phyloP scores from a whole-genome alignment of 2,113 vertebrate species.

The Malurus melanocephalus region DNA sequence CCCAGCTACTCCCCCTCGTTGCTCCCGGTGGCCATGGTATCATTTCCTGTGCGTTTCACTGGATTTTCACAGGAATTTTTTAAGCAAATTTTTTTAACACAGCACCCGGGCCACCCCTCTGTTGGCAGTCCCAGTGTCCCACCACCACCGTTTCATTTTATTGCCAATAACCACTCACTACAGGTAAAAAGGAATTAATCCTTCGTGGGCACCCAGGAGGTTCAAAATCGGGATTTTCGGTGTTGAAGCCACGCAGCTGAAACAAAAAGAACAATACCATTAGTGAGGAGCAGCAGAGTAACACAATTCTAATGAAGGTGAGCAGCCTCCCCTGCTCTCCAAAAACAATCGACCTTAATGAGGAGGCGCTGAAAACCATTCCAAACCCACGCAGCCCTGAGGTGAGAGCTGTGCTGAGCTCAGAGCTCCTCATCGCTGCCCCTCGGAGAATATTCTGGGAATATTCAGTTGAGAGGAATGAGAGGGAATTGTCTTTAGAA shows the following conservation, averaged over 20 bases:
- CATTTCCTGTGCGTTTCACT: rapidly evolving
- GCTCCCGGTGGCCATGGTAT: background rate
- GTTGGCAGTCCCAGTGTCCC: background rate
- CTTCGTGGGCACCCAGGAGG: background rate
- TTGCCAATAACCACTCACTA: background rate
- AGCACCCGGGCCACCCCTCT: rapidly evolving
- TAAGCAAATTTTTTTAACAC: background rate
- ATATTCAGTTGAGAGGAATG: background rate
- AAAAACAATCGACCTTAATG: background rate
- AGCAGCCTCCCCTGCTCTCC: background rate
- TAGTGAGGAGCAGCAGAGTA: background rate
- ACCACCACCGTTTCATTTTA: background rate
- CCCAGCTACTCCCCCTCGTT: background rate
- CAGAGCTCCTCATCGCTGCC: background rate
- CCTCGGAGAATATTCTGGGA: background rate
- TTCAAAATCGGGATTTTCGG: background rate
- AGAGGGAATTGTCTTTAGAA: too few species aligned
- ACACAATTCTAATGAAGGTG: background rate
- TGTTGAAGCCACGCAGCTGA: background rate
- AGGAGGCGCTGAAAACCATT: background rate
- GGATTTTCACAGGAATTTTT: background rate
- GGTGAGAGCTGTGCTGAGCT: background rate
- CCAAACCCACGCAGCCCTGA: background rate
- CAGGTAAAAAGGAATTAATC: background rate
- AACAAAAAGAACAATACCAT: background rate